These are phyloP conservation scores for Xanthostigma xanthostigma DNA, from an alignment of 2,888 invertebrate species.

Conservation along the genomic window DNA sequence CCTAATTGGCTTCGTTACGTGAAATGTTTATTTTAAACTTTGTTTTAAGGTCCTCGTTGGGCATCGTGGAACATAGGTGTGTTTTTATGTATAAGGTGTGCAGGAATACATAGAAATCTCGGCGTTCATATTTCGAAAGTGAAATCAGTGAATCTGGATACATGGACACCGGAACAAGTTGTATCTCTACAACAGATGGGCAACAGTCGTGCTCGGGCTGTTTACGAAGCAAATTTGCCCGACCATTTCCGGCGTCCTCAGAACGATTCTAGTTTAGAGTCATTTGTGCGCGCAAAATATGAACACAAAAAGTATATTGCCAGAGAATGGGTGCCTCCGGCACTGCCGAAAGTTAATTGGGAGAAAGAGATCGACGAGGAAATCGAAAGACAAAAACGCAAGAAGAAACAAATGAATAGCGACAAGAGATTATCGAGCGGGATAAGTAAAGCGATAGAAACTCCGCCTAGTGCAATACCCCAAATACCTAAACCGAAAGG, in stretches of 20 bases:
- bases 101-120: conserved; percentile 95
- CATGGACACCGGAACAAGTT: conserved; percentile 94
- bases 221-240: conserved; percentile 93
- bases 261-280: conserved; percentile 83
- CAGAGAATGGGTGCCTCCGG: conserved; percentile 89
- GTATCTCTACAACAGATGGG: conserved; percentile 92
- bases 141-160: conserved; percentile 93
- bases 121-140: conserved; percentile 98
- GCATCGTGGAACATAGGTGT: conserved; percentile 98
- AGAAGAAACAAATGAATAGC: conserved; percentile 54
- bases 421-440: conserved; percentile 14
- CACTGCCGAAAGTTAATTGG: conserved; percentile 69
- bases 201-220: conserved; percentile 89
- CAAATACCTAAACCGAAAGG: conserved; percentile 43
- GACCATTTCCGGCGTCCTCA: conserved; percentile 93
- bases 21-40: conserved; percentile 3
- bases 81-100: conserved; percentile 96
- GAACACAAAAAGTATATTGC: conserved; percentile 98
- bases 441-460: conserved; percentile 19
- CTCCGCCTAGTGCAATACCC: conserved; percentile 30
- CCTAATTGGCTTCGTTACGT: too few relatives aligned
- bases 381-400: conserved; percentile 64
- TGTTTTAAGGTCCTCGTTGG: conserved; percentile 83
- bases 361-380: conserved; percentile 82
- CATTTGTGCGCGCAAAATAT: conserved; percentile 95